These are phyloP conservation scores for Dryobota labecula DNA, from an alignment of 2,888 invertebrate species.

Conservation along the genomic window DNA sequence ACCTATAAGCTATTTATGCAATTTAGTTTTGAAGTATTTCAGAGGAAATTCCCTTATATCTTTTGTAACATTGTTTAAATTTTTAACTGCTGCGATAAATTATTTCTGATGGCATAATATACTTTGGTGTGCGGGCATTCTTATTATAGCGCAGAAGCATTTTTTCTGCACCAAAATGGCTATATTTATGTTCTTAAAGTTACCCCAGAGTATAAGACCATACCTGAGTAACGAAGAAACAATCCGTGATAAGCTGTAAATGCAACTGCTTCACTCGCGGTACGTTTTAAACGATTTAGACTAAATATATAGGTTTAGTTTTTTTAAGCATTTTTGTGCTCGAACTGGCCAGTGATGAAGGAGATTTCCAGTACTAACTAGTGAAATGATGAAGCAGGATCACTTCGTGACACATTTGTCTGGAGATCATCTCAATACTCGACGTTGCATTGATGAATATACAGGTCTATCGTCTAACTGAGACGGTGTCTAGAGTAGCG, in stretches of 20 bases:
- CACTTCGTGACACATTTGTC: not conserved
- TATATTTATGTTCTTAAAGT: not conserved
- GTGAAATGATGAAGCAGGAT: not conserved
- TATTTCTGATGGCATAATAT: too few species aligned
- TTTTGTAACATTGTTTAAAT: too few species aligned
- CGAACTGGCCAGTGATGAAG: not conserved
- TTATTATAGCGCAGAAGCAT: not conserved
- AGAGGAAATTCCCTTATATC: too few species aligned
- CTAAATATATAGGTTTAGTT: not conserved
- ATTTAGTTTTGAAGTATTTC: too few species aligned
- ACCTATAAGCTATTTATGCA: too few species aligned
- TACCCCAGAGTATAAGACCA: not conserved
- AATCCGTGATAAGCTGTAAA: not conserved
- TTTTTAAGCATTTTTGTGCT: not conserved
- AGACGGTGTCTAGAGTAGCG: not conserved
- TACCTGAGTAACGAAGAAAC: not conserved
- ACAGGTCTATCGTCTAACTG: not conserved
- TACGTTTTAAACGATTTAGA: not conserved
- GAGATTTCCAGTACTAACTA: not conserved
- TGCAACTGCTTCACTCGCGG: not conserved
- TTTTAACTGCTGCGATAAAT: too few species aligned
- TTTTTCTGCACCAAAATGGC: not conserved
- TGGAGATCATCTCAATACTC: not conserved
- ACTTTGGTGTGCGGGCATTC: not conserved
- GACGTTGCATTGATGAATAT: slow-evolving; percentile 4